Percentiles rank a stretch among this genome's conserved stretches.
Conservation (phyloP, 2,797 vertebrate species). For the Chiloscyllium punctatum region DNA sequence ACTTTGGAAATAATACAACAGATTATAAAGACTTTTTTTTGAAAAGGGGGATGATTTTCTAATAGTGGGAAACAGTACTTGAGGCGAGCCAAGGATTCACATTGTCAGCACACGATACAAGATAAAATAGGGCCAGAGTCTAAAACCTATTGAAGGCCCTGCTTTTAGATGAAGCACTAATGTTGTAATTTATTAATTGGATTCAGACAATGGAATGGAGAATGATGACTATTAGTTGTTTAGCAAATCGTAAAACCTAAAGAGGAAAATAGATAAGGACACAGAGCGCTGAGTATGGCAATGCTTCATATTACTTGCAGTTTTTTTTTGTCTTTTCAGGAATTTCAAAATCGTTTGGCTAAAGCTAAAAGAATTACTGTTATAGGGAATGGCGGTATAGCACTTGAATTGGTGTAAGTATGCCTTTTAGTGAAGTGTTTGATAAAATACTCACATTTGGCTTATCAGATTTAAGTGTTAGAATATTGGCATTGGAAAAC, state of each 20-base stretch:
- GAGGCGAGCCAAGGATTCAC: neutral
- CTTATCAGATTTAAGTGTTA: neutral
- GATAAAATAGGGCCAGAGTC: neutral
- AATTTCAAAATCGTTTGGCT: slow-evolving; percentile 78
- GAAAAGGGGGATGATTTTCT: neutral
- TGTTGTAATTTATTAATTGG: neutral
- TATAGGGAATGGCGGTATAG: slow-evolving; percentile 91
- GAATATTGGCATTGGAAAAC: neutral
- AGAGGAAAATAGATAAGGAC: neutral
- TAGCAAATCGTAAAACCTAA: too few species aligned
- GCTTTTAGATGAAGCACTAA: neutral
- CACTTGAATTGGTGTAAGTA: slow-evolving; percentile 89
- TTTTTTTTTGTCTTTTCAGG: slow-evolving; percentile 53
- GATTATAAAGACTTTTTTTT: neutral
- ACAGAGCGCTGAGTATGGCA: neutral
- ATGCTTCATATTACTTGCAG: neutral
- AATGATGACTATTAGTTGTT: neutral
- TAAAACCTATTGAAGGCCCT: neutral
- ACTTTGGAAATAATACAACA: neutral
- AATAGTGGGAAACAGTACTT: neutral
- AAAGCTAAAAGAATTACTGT: slow-evolving; percentile 77
- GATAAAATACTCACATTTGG: neutral
- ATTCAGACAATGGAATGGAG: neutral
- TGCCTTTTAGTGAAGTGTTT: neutral
- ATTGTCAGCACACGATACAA: neutral